Evolutionary conservation across 2,888 invertebrate genomes (phyloP).

Genomic region (Pardosa pseudoannulata): DNA sequence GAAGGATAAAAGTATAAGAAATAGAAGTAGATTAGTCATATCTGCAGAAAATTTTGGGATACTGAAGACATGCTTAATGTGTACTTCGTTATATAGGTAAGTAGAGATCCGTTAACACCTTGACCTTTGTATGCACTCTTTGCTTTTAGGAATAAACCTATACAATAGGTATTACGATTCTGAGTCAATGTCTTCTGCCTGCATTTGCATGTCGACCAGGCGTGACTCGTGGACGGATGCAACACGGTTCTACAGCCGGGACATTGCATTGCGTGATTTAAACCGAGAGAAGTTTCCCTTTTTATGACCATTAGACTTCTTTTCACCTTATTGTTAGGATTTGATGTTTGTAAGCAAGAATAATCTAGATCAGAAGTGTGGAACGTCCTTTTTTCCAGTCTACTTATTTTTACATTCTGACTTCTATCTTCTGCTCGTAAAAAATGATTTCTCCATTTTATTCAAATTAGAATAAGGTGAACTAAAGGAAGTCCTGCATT

Average conservation of each 20-base stretch:
- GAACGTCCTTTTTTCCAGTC: conserved; percentile 45
- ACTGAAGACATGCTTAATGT: background rate
- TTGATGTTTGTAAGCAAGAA: background rate
- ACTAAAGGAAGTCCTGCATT: too few species aligned
- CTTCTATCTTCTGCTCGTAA: background rate
- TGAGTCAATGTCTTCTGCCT: background rate
- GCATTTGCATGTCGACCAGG: background rate
- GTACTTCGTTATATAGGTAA: background rate
- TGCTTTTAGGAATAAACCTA: background rate
- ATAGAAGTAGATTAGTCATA: background rate
- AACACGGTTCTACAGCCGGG: conserved; percentile 39
- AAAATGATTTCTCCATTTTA: too few species aligned
- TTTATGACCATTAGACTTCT: conserved; percentile 24
- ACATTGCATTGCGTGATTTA: conserved; percentile 29
- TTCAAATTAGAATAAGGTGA: too few species aligned
- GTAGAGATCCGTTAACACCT: background rate
- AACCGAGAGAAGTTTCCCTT: conserved; percentile 49
- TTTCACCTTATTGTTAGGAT: conserved; percentile 10
- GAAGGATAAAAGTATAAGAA: background rate
- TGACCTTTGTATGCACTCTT: conserved; percentile 8
- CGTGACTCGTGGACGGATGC: conserved; percentile 9
- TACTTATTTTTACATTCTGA: conserved; percentile 8
- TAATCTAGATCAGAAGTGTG: conserved; percentile 18
- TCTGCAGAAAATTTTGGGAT: too few species aligned
- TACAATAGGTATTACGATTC: background rate